Conservation (phyloP, 2,113 vertebrate species). For the Rhadina sibilatrix region DNA sequence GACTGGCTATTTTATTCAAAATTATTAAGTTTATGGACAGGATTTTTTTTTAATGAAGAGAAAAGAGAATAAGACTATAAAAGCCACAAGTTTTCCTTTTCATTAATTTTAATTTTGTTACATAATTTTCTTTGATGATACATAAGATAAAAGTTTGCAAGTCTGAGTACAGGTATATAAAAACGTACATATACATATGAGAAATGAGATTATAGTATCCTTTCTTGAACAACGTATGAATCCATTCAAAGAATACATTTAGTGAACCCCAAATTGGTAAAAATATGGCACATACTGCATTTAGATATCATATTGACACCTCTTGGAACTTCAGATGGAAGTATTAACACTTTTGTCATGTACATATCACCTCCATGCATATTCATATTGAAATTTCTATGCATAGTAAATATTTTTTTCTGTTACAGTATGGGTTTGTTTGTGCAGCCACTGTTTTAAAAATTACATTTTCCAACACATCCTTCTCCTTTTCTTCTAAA, state of each 20-base stretch:
- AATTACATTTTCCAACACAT: neutral
- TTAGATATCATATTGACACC: constrained; percentile 10
- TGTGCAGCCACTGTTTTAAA: neutral
- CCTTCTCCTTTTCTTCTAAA: neutral
- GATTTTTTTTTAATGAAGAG: neutral
- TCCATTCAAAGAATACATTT: neutral
- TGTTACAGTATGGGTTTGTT: neutral
- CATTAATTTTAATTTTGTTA: neutral
- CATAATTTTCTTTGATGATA: neutral
- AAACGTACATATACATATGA: neutral
- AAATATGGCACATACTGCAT: constrained; percentile 17
- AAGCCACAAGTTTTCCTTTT: neutral
- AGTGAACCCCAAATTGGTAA: neutral
- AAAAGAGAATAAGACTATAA: neutral
- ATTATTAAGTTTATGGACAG: neutral
- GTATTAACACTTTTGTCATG: constrained; percentile 49
- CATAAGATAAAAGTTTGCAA: neutral
- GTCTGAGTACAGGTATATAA: neutral
- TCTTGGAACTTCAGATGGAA: constrained; percentile 54
- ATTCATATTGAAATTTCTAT: constrained; percentile 4
- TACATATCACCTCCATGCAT: constrained; percentile 32
- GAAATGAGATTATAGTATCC: neutral
- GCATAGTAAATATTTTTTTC: constrained; percentile 19
- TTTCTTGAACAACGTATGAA: neutral
- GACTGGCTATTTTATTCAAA: neutral